Percentiles rank a stretch among this genome's conserved stretches.
Conservation (phyloP, 2,888 invertebrate genomes). For the Colletes collaris region DNA sequence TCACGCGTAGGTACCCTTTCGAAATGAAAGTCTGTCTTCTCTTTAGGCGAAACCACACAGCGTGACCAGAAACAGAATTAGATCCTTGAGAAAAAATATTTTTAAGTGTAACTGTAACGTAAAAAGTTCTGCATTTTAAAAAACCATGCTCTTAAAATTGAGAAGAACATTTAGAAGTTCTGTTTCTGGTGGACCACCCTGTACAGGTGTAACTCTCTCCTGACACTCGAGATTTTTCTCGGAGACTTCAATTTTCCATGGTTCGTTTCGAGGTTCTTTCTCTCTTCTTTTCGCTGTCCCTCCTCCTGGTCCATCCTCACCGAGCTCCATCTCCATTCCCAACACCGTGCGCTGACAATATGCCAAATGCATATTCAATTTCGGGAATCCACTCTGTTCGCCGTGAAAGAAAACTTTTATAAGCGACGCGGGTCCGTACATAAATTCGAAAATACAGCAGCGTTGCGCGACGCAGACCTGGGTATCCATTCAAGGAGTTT, state of each 20-base stretch:
- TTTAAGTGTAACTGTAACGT: too few relatives aligned
- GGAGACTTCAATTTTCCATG: conserved; percentile 55
- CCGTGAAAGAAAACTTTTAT: conserved; percentile 59
- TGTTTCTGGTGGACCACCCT: not conserved
- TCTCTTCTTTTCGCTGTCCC: conserved; percentile 27
- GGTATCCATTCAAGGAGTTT: conserved; percentile 26
- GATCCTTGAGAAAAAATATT: too few relatives aligned
- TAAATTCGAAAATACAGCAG: conserved; percentile 49
- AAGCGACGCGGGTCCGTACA: conserved; percentile 40
- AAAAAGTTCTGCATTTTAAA: not conserved
- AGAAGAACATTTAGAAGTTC: not conserved
- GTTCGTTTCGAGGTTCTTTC: conserved; percentile 54
- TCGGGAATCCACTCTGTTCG: conserved; percentile 63
- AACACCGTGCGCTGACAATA: conserved; percentile 52
- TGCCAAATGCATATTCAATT: conserved; percentile 73
- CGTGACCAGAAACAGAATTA: too few relatives aligned
- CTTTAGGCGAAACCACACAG: too few relatives aligned
- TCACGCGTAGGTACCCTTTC: too few relatives aligned
- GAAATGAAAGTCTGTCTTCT: too few relatives aligned
- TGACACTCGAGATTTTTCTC: conserved; percentile 61
- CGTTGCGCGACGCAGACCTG: conserved; percentile 5
- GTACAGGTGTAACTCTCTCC: conserved; percentile 22
- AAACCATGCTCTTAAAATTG: not conserved
- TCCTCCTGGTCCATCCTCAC: conserved; percentile 21
- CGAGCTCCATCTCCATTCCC: conserved; percentile 14